A percentile compares a stretch with the other conserved stretches of the same genome.
phyloP scores from a whole-genome alignment of 2,113 vertebrate species.

The Calidris pygmaea region DNA sequence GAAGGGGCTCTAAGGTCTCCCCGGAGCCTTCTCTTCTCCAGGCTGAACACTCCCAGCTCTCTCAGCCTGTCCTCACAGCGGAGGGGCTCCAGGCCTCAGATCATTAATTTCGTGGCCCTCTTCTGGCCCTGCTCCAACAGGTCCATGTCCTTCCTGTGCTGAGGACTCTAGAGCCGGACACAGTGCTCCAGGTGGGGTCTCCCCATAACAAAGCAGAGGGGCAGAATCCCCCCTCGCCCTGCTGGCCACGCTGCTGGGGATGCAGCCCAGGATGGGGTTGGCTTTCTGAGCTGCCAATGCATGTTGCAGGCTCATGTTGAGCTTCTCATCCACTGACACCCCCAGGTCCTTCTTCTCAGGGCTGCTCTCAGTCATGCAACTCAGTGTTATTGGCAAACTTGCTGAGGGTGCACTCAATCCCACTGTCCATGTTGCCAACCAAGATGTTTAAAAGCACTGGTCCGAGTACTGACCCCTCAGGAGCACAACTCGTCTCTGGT shows the following conservation, averaged over 20 bases:
- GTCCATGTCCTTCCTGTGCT: neutral
- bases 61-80: neutral
- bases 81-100: neutral
- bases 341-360: neutral
- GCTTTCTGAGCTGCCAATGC: neutral
- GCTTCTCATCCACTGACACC: neutral
- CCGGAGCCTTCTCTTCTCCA: neutral
- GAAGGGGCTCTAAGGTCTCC: neutral
- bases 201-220: neutral
- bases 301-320: neutral
- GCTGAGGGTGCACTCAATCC: neutral
- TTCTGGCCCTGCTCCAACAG: neutral
- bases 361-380: neutral
- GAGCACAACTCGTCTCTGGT: neutral
- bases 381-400: neutral
- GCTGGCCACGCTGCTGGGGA: neutral
- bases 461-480: neutral
- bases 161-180: neutral
- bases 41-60: neutral
- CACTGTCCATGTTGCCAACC: neutral
- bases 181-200: neutral
- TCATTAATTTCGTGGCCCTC: neutral
- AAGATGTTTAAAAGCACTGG: neutral
- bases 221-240: neutral
- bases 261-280: neutral